These are phyloP conservation scores for Cirrhinus molitorella DNA, from an alignment of 2,797 vertebrate genomes.

Conservation along the genomic window DNA sequence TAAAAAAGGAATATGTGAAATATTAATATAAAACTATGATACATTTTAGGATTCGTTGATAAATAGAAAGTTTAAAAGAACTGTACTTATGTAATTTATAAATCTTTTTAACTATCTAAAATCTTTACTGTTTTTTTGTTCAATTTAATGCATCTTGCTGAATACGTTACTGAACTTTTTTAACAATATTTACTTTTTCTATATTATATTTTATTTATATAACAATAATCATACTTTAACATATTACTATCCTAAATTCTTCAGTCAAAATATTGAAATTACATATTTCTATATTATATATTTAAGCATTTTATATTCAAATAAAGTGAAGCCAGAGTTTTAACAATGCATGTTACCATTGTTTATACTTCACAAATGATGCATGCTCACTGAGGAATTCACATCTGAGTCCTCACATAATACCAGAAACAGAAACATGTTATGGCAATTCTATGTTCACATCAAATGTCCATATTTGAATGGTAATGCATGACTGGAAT, in stretches of 20 bases:
- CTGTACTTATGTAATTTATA: background rate
- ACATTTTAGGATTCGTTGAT: background rate
- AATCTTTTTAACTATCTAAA: background rate
- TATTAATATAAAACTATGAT: background rate
- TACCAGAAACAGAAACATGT: background rate
- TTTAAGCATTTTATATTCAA: background rate
- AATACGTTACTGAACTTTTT: background rate
- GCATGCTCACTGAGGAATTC: no score
- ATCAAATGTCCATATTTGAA: background rate
- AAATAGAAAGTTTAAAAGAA: background rate
- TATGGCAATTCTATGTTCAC: background rate
- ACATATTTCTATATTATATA: background rate
- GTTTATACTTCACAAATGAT: no score
- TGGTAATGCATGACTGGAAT: background rate
- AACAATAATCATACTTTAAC: no score
- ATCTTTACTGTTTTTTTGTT: background rate
- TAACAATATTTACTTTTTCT: background rate
- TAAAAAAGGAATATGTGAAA: background rate
- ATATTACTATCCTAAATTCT: background rate
- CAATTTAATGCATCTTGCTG: background rate
- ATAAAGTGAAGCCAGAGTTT: background rate
- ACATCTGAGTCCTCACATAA: background rate
- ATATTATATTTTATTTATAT: no score
- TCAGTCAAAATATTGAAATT: background rate
- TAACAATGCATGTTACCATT: background rate